Base-by-base conservation (phyloP, 2,797 vertebrate genomes). In the Typhlichthys eigenmanni region DNA sequence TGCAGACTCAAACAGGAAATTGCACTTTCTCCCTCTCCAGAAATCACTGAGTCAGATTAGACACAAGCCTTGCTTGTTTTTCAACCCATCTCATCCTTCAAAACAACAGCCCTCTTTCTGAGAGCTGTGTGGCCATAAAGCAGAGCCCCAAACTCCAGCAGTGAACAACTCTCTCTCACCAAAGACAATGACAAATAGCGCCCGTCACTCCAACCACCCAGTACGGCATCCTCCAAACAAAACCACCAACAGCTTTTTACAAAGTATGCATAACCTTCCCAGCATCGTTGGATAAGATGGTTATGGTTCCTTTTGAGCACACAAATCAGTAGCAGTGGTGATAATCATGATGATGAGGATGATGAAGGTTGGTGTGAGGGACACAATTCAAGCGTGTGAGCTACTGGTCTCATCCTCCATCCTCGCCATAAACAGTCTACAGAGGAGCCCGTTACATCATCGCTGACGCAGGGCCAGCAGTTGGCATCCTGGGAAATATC, bases 381-480 rank as follows among this genome's bases (percentile, higher is more conserved):
- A 16, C 4, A 11, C n/a, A 46, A 38, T 14, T 11, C 46, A 29
- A 7, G 5, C 53, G 13, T 55, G 11, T 64, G 24, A 24, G 24
- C 24, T 24, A 24, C 24, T 24, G 24, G 24, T 24, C 24, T 24
- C 24, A 24, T 24, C 24, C 24, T 24, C 24, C 24, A 24, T 24
- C 24, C 24, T 24, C 24, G 0, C 24, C 24, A 24, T 24, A 24
- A 76, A 65, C 43, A 64, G 66, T 63, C 56, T 69, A 64, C 69
- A 69, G 60, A 64, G 45, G 55, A 70, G 55, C 69, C 51, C 69
- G 75, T 89, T 84, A 87, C 82, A 83, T 88, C 78, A 87, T 69
- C 11, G 19, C 46, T 85, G 81, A 80, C 67, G 68, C 14, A 17
- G 47, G 49, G 80, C 81, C 77, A 83, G 75, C 14, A 66, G 58